phyloP scores from a whole-genome alignment of 2,888 invertebrate species.

The Diogma glabrata region DNA sequence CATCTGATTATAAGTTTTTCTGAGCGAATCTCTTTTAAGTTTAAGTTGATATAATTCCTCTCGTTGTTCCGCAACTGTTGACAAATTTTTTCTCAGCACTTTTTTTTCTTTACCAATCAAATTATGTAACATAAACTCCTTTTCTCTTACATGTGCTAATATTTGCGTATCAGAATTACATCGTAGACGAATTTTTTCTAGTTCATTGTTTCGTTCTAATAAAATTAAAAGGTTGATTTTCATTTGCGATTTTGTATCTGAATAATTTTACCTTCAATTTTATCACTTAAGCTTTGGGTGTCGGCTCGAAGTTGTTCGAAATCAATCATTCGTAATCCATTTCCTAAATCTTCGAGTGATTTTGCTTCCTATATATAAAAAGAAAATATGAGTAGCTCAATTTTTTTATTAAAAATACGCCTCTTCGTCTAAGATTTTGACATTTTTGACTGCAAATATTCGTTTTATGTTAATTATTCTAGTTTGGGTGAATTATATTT shows the following conservation, averaged over 20 bases:
- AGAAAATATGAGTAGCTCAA: no score
- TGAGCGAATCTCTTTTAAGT: slow-evolving; percentile 20
- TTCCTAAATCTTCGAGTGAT: slow-evolving; percentile 26
- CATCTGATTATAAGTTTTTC: slow-evolving; percentile 21
- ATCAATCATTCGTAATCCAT: slow-evolving; percentile 25
- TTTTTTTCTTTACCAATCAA: slow-evolving; percentile 16
- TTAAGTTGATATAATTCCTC: slow-evolving; percentile 22
- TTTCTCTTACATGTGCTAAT: slow-evolving; percentile 28
- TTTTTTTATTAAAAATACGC: no score
- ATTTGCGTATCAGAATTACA: slow-evolving; percentile 26
- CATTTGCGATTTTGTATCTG: no score
- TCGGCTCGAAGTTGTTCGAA: slow-evolving; percentile 28
- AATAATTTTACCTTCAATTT: slow-evolving; percentile 28
- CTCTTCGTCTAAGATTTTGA: no score
- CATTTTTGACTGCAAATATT: no score
- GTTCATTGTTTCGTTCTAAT: slow-evolving; percentile 27
- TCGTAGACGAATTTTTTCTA: slow-evolving; percentile 22
- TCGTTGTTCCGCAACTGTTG: slow-evolving; percentile 14
- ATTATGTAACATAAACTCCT: slow-evolving; percentile 20
- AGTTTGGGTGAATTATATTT: no score
- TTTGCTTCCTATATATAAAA: slow-evolving; percentile 23
- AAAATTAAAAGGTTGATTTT: no score
- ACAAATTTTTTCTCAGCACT: slow-evolving; percentile 11
- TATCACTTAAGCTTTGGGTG: slow-evolving; percentile 25
- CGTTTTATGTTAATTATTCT: no score